A percentile compares a stretch with the other conserved stretches of the same genome.
phyloP scores from a whole-genome alignment of 2,797 vertebrate genomes.

The Gila robusta region DNA sequence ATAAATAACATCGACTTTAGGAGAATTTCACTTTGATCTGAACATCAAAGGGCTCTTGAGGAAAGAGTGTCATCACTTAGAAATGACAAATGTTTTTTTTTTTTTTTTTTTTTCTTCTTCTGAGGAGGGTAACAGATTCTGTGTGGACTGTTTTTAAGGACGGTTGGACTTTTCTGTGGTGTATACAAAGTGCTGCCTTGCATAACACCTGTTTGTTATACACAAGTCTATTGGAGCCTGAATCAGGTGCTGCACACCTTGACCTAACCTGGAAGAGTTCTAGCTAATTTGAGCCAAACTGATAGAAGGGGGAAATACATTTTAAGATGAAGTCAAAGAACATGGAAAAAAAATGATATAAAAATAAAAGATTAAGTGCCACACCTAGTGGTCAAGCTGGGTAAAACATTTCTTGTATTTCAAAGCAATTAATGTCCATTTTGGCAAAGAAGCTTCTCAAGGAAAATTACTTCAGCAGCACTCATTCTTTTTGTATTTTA shows the following conservation, averaged over 20 bases:
- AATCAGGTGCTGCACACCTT: conserved; percentile 28
- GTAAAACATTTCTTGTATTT: conserved; percentile 73
- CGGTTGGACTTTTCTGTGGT: neutral
- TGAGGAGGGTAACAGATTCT: neutral
- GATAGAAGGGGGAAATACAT: conserved; percentile 33
- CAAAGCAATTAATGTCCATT: conserved; percentile 26
- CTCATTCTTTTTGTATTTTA: neutral
- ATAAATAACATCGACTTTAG: conserved; percentile 35
- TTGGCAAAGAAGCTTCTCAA: conserved; percentile 20
- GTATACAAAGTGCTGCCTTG: neutral
- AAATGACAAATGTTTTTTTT: conserved; percentile 27
- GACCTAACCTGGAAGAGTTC: conserved; percentile 31
- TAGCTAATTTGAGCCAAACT: conserved; percentile 26
- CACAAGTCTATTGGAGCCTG: neutral
- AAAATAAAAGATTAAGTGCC: conserved; percentile 87
- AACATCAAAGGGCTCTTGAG: conserved; percentile 37
- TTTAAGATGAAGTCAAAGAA: neutral
- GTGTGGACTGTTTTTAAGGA: neutral
- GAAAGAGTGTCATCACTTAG: conserved; percentile 35
- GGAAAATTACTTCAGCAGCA: neutral
- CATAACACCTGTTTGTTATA: conserved; percentile 31
- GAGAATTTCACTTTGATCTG: conserved; percentile 44
- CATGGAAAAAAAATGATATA: conserved; percentile 61
- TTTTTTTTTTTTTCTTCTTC: too few relatives aligned
- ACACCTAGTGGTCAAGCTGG: conserved; percentile 85